Conservation (phyloP, 2,797 vertebrate genomes). For the Scleropages formosus region DNA sequence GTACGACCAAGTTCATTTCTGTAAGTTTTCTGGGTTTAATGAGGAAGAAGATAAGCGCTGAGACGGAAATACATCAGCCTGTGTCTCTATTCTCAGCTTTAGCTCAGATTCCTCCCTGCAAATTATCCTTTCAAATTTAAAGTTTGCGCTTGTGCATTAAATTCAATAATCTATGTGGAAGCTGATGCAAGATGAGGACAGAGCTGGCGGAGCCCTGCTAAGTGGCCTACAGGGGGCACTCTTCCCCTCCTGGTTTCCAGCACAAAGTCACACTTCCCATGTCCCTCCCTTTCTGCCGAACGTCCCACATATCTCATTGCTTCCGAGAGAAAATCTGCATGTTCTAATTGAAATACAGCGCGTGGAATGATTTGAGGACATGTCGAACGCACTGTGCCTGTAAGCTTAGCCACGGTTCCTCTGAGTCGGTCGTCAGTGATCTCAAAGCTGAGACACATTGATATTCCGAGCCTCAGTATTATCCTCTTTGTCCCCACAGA, state of each 20-base stretch:
- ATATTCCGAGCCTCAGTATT: no score
- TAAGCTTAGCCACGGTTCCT: no score
- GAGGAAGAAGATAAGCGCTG: slow-evolving; percentile 9
- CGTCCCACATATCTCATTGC: no score
- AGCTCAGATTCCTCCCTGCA: neutral
- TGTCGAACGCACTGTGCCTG: no score
- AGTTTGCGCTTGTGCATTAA: neutral
- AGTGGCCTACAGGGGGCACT: slow-evolving; percentile 61
- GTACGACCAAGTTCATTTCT: neutral
- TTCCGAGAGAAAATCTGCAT: no score
- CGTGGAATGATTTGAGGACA: slow-evolving; percentile 1
- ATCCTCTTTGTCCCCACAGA: no score
- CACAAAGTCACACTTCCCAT: neutral
- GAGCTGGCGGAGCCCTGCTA: neutral
- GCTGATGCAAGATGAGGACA: slow-evolving; percentile 24
- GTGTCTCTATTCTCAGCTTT: neutral
- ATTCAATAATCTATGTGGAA: slow-evolving; percentile 5
- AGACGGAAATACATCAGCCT: neutral
- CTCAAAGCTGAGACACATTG: no score
- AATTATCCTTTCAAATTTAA: slow-evolving; percentile 16
- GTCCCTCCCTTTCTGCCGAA: neutral
- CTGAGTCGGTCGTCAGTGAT: no score
- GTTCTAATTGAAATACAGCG: neutral
- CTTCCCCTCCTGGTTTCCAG: slow-evolving; percentile 48
- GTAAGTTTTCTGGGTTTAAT: neutral